Conservation (phyloP, 2,797 vertebrate species). For the Fundulus diaphanus region DNA sequence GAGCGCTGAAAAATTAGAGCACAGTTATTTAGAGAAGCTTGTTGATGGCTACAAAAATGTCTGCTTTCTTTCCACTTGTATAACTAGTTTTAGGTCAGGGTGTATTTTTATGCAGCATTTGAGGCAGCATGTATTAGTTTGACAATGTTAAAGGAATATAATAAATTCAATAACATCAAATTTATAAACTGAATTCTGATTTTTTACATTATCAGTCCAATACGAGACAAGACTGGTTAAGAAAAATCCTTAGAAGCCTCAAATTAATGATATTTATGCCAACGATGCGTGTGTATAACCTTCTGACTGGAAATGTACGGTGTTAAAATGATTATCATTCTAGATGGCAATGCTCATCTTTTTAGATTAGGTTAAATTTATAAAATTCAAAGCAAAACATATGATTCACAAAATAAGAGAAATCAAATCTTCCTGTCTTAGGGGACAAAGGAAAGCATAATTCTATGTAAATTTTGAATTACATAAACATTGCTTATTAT, state of each 20-base stretch:
- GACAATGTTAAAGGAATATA: neutral
- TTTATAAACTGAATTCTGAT: neutral
- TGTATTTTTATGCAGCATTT: neutral
- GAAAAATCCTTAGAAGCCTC: neutral
- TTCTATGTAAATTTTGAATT: constrained; percentile 21
- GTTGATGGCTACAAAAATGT: neutral
- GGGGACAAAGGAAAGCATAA: constrained; percentile 11
- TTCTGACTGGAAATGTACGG: neutral
- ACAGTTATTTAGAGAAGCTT: neutral
- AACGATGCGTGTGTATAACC: neutral
- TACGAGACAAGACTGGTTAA: neutral
- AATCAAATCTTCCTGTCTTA: constrained; percentile 17
- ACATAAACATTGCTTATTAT: constrained; percentile 24
- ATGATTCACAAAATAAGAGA: constrained; percentile 18
- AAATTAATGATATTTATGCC: neutral
- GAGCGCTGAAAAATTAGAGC: neutral
- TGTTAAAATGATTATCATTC: constrained; percentile 35
- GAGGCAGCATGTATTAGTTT: neutral
- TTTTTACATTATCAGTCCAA: neutral
- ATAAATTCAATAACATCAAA: neutral
- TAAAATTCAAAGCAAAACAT: constrained; percentile 29
- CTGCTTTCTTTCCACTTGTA: neutral
- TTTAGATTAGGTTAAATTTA: constrained; percentile 18
- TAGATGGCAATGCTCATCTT: constrained; percentile 26
- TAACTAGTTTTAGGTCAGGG: neutral